Evolutionary conservation across 2,888 invertebrate genomes (phyloP).

Genomic region (Ectemnius cavifrons): DNA sequence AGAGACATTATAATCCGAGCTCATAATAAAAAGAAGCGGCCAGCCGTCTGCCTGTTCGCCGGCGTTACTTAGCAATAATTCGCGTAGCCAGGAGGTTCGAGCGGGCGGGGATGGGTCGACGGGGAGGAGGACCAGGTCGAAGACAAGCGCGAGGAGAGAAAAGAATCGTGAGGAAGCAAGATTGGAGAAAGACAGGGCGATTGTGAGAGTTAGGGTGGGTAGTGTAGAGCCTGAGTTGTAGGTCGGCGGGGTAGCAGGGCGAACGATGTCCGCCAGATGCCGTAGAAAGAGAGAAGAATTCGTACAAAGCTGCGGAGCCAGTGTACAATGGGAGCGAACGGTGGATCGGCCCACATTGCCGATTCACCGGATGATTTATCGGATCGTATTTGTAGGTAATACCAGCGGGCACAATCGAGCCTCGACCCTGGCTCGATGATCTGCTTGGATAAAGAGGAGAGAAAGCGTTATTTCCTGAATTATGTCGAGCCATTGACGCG

Average conservation of each 20-base stretch:
- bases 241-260: slow-evolving; percentile 22
- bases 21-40: slow-evolving; percentile 56
- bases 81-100: slow-evolving; percentile 27
- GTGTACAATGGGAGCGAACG: slow-evolving; percentile 46
- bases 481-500: slow-evolving; percentile 38
- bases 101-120: not conserved
- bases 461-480: slow-evolving; percentile 26
- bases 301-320: slow-evolving; percentile 51
- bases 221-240: not conserved
- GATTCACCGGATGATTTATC: slow-evolving; percentile 65
- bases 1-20: slow-evolving; percentile 70
- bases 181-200: not conserved
- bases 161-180: not conserved
- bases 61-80: slow-evolving; percentile 63
- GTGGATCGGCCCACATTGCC: slow-evolving; percentile 52
- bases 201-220: not conserved
- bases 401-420: slow-evolving; percentile 48
- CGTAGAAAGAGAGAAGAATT: slow-evolving; percentile 45
- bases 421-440: slow-evolving; percentile 32
- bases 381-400: slow-evolving; percentile 59
- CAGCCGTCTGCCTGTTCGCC: slow-evolving; percentile 27
- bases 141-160: not conserved
- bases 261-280: slow-evolving; percentile 60
- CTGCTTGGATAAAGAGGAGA: slow-evolving; percentile 29
- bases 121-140: not conserved